Evolutionary conservation across 2,797 vertebrate species (phyloP).

Genomic region (Heliangelus exortis): DNA sequence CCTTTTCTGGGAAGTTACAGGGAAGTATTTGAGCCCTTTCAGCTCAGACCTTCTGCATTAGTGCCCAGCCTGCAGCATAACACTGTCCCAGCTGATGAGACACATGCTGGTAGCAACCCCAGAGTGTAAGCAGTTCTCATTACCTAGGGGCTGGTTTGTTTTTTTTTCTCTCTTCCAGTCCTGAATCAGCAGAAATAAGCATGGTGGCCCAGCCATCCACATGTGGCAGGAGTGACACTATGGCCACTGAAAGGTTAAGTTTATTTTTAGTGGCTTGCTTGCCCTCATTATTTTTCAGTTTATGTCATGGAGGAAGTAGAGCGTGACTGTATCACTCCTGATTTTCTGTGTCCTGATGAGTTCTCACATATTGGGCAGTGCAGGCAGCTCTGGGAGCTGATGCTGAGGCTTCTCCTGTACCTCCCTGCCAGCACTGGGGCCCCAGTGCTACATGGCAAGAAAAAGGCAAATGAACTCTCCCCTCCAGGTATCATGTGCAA

Average conservation of each 20-base stretch:
- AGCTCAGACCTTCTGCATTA: not conserved
- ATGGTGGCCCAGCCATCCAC: not conserved
- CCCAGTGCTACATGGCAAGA: not conserved
- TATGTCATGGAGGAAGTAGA: slow-evolving; percentile 66
- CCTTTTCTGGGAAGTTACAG: not conserved
- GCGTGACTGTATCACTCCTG: slow-evolving; percentile 58
- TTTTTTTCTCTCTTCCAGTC: slow-evolving; percentile 21
- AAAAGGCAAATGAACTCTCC: slow-evolving; percentile 3
- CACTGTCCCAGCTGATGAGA: not conserved
- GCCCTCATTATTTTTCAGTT: slow-evolving; percentile 63
- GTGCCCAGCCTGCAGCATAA: not conserved
- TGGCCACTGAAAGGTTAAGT: slow-evolving; percentile 66
- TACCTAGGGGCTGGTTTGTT: not conserved
- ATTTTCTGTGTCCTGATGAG: slow-evolving; percentile 44
- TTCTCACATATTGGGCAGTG: not conserved
- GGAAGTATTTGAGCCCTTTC: not conserved
- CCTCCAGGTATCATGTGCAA: not conserved
- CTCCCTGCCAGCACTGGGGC: slow-evolving; percentile 29
- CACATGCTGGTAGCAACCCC: not conserved
- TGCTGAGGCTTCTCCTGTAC: not conserved
- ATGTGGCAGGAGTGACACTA: not conserved
- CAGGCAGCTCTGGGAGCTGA: slow-evolving; percentile 4
- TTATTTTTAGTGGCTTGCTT: slow-evolving; percentile 69
- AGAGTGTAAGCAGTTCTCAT: not conserved
- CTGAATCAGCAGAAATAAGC: slow-evolving; percentile 63